These are phyloP conservation scores for Aphis craccivora DNA, from an alignment of 1,140 invertebrate genomes.

Conservation along the genomic window DNA sequence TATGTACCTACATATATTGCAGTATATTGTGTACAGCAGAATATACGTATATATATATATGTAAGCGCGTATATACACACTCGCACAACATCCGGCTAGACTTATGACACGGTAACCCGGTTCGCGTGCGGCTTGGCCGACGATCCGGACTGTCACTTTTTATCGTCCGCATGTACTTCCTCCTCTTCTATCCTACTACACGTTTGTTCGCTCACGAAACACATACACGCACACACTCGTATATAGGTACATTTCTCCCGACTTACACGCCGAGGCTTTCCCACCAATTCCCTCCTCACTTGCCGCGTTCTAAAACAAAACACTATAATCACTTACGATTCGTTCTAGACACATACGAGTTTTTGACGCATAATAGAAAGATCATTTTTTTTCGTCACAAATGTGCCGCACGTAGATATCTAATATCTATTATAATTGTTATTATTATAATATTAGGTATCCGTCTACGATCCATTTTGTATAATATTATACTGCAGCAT, in stretches of 20 bases:
- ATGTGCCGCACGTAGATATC: background rate
- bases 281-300: background rate
- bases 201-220: background rate
- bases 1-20: background rate
- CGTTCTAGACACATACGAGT: background rate
- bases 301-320: background rate
- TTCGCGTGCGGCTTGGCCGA: conserved; percentile 44
- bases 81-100: conserved; percentile 57
- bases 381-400: conserved; percentile 16
- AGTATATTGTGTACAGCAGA: background rate
- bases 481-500: background rate
- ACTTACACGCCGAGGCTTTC: background rate
- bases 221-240: background rate
- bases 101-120: conserved; percentile 56
- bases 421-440: background rate
- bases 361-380: background rate
- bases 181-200: background rate
- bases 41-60: background rate
- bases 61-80: conserved; percentile 15
- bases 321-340: conserved; percentile 42
- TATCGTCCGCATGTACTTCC: conserved; percentile 36
- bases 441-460: conserved; percentile 5
- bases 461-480: background rate
- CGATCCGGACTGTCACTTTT: conserved; percentile 57
- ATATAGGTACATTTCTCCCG: background rate